Evolutionary conservation across 2,888 invertebrate genomes (phyloP).

Genomic region (Melieria crassipennis): DNA sequence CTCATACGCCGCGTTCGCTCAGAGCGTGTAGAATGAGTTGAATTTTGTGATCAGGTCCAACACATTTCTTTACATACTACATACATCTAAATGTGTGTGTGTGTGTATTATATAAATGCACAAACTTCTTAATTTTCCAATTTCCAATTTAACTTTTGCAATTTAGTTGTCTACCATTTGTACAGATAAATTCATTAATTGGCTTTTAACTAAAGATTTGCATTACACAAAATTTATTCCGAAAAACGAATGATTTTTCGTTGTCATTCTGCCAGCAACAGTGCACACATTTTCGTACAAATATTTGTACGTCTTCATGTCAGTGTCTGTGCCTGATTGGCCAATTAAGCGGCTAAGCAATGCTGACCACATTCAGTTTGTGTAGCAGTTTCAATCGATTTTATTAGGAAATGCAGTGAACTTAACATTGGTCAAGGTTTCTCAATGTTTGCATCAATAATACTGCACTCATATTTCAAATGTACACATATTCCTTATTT

Average conservation of each 20-base stretch:
- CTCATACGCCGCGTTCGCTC: background rate
- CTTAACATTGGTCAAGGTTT: too few species aligned
- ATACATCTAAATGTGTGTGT: background rate
- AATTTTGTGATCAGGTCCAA: background rate
- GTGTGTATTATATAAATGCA: background rate
- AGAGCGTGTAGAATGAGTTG: background rate
- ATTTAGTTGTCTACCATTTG: constrained; percentile 5
- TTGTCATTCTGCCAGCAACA: background rate
- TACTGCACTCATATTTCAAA: too few species aligned
- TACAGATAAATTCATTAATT: constrained; percentile 25
- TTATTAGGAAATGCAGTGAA: too few species aligned
- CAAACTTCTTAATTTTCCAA: too few species aligned
- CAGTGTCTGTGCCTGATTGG: background rate
- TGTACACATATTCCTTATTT: too few species aligned
- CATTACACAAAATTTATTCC: background rate
- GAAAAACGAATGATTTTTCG: too few species aligned
- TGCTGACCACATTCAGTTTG: too few species aligned
- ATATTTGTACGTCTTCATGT: background rate
- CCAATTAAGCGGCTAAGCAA: too few species aligned
- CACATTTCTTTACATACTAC: background rate
- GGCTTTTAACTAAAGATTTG: constrained; percentile 24
- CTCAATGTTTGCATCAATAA: too few species aligned
- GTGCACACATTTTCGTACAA: background rate
- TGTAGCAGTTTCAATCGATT: too few species aligned
- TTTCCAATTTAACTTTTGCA: constrained; percentile 12